Base-by-base conservation (phyloP, 2,797 vertebrate species). In the Urosaurus nigricauda region DNA sequence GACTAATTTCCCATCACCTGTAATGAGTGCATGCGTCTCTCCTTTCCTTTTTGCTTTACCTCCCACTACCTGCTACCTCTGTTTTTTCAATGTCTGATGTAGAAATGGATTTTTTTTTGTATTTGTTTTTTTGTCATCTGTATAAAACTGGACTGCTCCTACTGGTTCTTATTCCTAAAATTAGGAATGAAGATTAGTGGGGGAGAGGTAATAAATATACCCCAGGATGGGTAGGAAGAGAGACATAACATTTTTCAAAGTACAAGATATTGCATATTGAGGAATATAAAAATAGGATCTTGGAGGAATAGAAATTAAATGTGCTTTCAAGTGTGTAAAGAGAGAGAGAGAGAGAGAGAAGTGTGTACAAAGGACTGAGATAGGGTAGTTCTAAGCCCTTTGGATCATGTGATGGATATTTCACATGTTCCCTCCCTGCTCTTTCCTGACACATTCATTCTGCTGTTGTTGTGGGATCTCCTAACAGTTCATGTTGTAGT, bases 241-340 rank as follows among this genome's bases (percentile, higher is more conserved):
- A 29, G 13, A 37, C 24, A n/a, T 6, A 73, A 74, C 56, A 35
- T 65, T 83, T 75, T 19, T 12, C 17, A 63, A 63, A 82, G 40
- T 47, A 71, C 40, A 74, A 77, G 65, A 58, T 71, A 37, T 40
- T 47, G 37, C 73, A 74, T 37, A 43, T 75, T 37, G 3, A 40
- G 43, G 17, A 37, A 14, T 21, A 17, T 58, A 63, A 35, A 40
- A 88, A 65, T 37, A 40, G 29, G 14, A 29, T 47, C 29, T 73
- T 87, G 68, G 73, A 81, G 11, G 65, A 84, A 88, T n/a, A 35
- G 47, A 35, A 88, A 65, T 81, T 9, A 81, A 89, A 37, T 24
- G 32, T 68, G 43, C 13, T 75, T 81, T 75, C 47, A 56, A 80
- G 74, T 80, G 26, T n/a, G 21, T 19, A 60, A 7, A 68, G 8